Evolutionary conservation across 2,113 vertebrate species (phyloP).

Genomic region (Anser cygnoides): DNA sequence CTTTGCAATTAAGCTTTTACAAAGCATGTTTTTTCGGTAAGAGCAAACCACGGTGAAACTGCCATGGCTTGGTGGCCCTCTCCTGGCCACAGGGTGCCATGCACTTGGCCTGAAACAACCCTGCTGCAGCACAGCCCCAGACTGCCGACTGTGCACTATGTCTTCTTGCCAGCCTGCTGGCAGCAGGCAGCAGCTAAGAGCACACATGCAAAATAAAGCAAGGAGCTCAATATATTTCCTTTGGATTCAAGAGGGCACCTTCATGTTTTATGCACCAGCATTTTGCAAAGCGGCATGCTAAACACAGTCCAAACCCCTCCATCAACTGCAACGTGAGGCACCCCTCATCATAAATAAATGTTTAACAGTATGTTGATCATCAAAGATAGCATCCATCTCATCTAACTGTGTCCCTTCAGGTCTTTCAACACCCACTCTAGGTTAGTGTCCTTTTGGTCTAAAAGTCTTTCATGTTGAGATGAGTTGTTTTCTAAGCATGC

Average conservation of each 20-base stretch:
- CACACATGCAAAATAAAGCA: rapidly evolving
- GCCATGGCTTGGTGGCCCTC: constrained; percentile 59
- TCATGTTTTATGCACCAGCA: rapidly evolving
- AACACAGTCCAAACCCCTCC: background rate
- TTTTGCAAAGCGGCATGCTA: background rate
- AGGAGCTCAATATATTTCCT: too few species aligned
- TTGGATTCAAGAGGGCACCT: background rate
- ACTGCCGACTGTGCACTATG: rapidly evolving
- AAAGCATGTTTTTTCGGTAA: background rate
- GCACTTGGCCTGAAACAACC: background rate
- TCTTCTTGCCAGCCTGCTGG: background rate
- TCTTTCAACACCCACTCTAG: background rate
- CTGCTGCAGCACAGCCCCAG: background rate
- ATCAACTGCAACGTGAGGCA: too few species aligned
- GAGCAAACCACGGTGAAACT: background rate
- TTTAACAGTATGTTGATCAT: background rate
- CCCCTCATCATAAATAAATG: background rate
- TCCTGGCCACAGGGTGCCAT: constrained; percentile 40
- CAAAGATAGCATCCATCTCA: background rate
- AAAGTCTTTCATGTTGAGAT: background rate
- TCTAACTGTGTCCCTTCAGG: background rate
- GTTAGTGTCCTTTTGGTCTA: background rate
- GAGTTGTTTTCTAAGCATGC: background rate
- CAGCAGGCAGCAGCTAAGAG: background rate
- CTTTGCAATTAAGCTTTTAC: background rate